Conservation (phyloP, 2,797 vertebrate species). For the Monodelphis domestica region DNA sequence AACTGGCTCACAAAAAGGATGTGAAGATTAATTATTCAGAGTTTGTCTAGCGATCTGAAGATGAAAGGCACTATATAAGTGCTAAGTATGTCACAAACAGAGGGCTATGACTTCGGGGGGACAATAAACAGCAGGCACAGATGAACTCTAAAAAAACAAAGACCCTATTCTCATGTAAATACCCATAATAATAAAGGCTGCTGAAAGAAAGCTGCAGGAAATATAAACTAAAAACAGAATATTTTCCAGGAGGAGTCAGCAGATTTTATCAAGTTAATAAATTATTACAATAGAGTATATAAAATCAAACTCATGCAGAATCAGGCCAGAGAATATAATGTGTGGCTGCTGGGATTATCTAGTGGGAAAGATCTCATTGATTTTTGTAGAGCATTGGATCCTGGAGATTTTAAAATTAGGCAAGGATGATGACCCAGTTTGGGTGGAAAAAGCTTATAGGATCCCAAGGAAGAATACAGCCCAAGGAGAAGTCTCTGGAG, state of each 20-base stretch:
- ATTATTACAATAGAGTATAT: constrained; percentile 78
- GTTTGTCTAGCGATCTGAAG: constrained; percentile 50
- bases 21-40: constrained; percentile 62
- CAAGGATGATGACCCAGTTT: constrained; percentile 78
- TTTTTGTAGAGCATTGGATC: constrained; percentile 76
- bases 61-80: constrained; percentile 66
- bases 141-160: constrained; percentile 77
- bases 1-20: constrained; percentile 28
- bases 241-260: constrained; percentile 73
- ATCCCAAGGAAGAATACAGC: constrained; percentile 77
- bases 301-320: constrained; percentile 79
- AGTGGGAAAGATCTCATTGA: constrained; percentile 77
- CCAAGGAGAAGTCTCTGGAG: constrained; percentile 78
- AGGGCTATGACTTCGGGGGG: constrained; percentile 64
- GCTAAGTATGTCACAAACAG: constrained; percentile 52
- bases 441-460: constrained; percentile 77
- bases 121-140: constrained; percentile 65
- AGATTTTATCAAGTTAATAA: constrained; percentile 83
- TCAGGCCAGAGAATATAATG: constrained; percentile 61
- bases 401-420: constrained; percentile 83
- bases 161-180: constrained; percentile 77
- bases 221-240: constrained; percentile 69
- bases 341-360: constrained; percentile 78
- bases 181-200: constrained; percentile 58
- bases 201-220: constrained; percentile 63